These are phyloP conservation scores for Actenoides lindsayi DNA, from an alignment of 2,113 vertebrate genomes.

Conservation along the genomic window DNA sequence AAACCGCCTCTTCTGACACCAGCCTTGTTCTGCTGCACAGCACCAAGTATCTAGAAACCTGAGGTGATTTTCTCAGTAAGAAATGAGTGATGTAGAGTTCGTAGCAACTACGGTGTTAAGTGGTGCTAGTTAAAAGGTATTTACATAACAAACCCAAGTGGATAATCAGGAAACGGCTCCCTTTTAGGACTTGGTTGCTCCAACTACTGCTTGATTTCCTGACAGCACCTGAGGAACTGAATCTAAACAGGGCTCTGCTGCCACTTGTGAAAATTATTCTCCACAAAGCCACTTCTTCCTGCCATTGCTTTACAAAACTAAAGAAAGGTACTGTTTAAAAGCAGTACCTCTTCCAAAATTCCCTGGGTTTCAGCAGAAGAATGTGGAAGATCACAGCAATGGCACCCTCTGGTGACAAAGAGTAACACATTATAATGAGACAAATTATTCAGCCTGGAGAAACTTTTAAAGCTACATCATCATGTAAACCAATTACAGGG, in stretches of 20 bases:
- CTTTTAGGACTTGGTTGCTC: not conserved
- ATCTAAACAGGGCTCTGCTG: not conserved
- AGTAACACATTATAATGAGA: not conserved
- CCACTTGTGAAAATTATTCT: not conserved
- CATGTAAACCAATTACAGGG: not conserved
- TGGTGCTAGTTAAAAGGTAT: not conserved
- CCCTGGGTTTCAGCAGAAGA: not conserved
- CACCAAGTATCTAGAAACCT: not conserved
- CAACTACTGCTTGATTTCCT: not conserved
- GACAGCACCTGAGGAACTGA: not conserved
- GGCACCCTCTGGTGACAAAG: constrained; percentile 33
- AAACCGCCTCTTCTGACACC: not conserved
- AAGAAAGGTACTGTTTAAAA: not conserved
- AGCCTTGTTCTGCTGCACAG: not conserved
- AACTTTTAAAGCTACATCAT: not conserved
- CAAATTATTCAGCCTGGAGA: not conserved
- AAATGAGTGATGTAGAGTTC: not conserved
- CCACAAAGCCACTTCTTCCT: not conserved
- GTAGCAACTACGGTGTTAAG: not conserved
- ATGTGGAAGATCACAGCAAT: constrained; percentile 9
- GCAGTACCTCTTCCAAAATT: not conserved
- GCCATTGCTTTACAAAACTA: not conserved
- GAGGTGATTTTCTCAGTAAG: not conserved
- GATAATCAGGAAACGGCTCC: not conserved
- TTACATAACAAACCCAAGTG: not conserved